A percentile compares a stretch with the other conserved stretches of the same genome.
phyloP scores from a whole-genome alignment of 1,140 invertebrate genomes.

The Portunus trituberculatus region DNA sequence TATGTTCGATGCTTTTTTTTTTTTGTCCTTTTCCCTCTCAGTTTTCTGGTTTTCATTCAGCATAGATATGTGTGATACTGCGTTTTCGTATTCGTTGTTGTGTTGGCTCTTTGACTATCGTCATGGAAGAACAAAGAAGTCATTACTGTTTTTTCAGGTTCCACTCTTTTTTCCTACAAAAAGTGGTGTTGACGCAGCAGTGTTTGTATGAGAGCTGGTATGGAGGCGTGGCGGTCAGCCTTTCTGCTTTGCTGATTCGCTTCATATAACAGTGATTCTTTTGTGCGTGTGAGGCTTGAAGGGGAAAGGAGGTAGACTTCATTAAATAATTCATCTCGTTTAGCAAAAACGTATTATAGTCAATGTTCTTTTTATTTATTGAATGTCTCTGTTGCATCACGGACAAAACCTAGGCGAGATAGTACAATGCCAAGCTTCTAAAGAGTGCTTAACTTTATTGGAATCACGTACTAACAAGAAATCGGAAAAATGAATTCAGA shows the following conservation, averaged over 20 bases:
- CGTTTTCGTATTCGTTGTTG: neutral
- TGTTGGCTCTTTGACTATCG: neutral
- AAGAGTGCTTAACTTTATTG: neutral
- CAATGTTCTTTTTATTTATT: neutral
- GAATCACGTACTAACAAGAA: neutral
- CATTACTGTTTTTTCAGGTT: neutral
- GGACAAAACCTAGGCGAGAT: neutral
- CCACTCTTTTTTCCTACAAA: neutral
- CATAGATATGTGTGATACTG: neutral
- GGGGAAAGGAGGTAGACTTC: neutral
- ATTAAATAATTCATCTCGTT: neutral
- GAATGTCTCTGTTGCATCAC: neutral
- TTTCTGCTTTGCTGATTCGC: neutral
- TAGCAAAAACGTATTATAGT: neutral
- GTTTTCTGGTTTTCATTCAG: neutral
- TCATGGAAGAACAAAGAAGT: neutral
- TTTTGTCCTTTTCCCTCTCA: neutral
- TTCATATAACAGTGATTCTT: neutral
- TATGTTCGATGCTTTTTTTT: neutral
- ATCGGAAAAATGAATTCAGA: neutral
- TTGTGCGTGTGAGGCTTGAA: neutral
- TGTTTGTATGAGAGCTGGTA: conserved; percentile 1
- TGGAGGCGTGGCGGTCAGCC: neutral
- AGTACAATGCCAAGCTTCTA: neutral
- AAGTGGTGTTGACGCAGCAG: neutral